A percentile compares a stretch with the other conserved stretches of the same genome.
Evolutionary conservation across 2,888 invertebrate genomes (phyloP).

Genomic region (Lingula anatina): DNA sequence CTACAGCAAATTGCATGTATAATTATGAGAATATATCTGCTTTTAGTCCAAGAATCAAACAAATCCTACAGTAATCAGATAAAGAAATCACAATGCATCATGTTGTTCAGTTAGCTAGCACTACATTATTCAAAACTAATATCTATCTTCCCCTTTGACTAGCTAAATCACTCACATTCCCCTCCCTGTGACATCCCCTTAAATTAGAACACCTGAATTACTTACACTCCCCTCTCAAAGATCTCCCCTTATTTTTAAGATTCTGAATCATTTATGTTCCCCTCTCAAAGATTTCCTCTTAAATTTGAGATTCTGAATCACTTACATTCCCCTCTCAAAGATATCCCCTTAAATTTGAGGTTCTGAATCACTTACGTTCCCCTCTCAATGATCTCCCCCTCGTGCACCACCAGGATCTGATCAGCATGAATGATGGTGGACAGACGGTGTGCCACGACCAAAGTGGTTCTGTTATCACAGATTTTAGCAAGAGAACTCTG

Average conservation of each 20-base stretch:
- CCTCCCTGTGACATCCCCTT: too few relatives aligned
- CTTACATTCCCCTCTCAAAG: too few relatives aligned
- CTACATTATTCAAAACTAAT: too few relatives aligned
- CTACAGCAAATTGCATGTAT: too few relatives aligned
- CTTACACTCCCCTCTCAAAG: background rate
- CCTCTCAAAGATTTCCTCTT: too few relatives aligned
- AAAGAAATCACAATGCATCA: constrained; percentile 1
- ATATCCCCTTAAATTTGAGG: too few relatives aligned
- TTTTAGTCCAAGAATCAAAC: constrained; percentile 1
- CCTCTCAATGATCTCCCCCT: constrained; percentile 85
- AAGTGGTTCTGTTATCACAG: constrained; percentile 80
- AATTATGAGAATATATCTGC: too few relatives aligned
- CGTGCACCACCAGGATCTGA: constrained; percentile 86
- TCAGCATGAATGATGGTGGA: constrained; percentile 94
- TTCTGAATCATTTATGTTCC: too few relatives aligned
- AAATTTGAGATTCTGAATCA: too few relatives aligned
- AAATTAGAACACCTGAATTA: background rate
- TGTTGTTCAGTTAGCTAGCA: too few relatives aligned
- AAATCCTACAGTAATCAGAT: background rate
- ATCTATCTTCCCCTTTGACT: background rate
- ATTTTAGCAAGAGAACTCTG: constrained; percentile 73
- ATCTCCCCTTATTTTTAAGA: too few relatives aligned
- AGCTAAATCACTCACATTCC: background rate
- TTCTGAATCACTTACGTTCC: constrained; percentile 77
- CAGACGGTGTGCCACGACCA: constrained; percentile 86